These are phyloP conservation scores for Manis crassicaudata DNA, from an alignment of 2,797 vertebrate genomes.

Conservation along the genomic window DNA sequence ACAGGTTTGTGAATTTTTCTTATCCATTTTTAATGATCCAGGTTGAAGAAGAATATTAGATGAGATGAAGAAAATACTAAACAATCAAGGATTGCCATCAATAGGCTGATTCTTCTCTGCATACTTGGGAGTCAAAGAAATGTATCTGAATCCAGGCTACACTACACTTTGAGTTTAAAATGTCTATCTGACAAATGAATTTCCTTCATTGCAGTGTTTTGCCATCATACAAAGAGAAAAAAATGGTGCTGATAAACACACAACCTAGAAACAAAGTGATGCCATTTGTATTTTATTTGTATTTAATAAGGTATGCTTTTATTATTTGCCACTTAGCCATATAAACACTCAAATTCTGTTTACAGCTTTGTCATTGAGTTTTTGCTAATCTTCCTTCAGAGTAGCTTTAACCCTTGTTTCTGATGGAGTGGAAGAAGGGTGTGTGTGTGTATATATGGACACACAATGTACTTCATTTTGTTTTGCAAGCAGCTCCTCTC, in stretches of 20 bases:
- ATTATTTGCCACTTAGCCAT: slow-evolving; percentile 25
- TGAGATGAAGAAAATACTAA: slow-evolving; percentile 18
- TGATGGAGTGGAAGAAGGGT: background rate
- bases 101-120: background rate
- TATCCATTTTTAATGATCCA: slow-evolving; percentile 7
- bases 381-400: slow-evolving; percentile 58
- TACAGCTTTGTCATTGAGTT: slow-evolving; percentile 56
- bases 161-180: slow-evolving; percentile 54
- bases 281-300: slow-evolving; percentile 58
- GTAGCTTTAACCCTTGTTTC: slow-evolving; percentile 33
- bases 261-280: slow-evolving; percentile 63
- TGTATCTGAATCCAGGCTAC: slow-evolving; percentile 12
- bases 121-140: background rate
- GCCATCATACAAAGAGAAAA: slow-evolving; percentile 57
- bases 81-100: background rate
- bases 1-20: slow-evolving; percentile 35
- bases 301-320: slow-evolving; percentile 60
- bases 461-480: background rate
- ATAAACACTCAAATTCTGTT: slow-evolving; percentile 47
- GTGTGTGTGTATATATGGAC: background rate
- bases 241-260: slow-evolving; percentile 59
- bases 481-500: slow-evolving; percentile 23
- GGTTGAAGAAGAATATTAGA: background rate
- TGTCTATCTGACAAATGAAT: slow-evolving; percentile 39
- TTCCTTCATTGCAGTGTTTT: slow-evolving; percentile 61